A percentile compares a stretch with the other conserved stretches of the same genome.
Evolutionary conservation across 2,797 vertebrate species (phyloP).

Genomic region (Anguilla marmorata): DNA sequence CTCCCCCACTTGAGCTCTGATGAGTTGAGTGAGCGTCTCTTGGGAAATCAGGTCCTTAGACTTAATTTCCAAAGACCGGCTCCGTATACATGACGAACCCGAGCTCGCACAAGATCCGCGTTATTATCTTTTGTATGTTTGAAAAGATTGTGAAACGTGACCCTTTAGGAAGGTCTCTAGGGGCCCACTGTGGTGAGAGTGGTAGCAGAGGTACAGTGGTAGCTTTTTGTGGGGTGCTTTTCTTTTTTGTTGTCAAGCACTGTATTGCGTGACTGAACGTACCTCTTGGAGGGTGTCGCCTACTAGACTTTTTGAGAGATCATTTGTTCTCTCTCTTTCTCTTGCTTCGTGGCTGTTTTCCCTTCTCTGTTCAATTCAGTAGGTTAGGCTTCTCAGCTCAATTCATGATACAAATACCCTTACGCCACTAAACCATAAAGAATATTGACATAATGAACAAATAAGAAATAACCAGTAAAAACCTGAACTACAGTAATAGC

Average conservation of each 20-base stretch:
- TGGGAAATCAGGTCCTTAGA: not conserved
- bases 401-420: not conserved
- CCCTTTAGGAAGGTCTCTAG: not conserved
- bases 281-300: not conserved
- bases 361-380: not conserved
- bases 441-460: not conserved
- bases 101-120: not conserved
- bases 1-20: constrained; percentile 37
- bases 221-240: not conserved
- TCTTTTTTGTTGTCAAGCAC: not conserved
- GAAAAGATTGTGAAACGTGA: not conserved
- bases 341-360: not conserved
- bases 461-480: constrained; percentile 2
- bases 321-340: not conserved
- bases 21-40: not conserved
- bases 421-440: not conserved
- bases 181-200: not conserved
- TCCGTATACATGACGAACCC: not conserved
- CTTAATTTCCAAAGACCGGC: not conserved
- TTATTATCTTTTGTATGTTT: not conserved
- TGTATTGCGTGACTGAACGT: not conserved
- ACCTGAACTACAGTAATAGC: not conserved
- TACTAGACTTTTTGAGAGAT: not conserved
- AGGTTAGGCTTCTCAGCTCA: not conserved
- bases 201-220: not conserved